Conservation (phyloP, 2,113 vertebrate genomes). For the Saguinus midas region DNA sequence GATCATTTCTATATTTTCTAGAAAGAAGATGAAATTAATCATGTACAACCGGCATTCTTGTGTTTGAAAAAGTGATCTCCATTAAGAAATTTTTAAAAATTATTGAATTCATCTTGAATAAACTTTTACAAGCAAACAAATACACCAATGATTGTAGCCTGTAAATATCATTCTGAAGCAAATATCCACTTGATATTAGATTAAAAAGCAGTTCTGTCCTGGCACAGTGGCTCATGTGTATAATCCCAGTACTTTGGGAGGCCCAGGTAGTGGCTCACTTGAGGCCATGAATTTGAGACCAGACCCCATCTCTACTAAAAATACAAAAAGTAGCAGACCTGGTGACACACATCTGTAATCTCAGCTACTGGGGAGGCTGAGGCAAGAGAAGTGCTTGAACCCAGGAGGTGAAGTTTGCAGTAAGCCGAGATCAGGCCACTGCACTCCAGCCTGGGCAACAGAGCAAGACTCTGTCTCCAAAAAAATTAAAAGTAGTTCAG, state of each 20-base stretch:
- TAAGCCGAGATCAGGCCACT: too few relatives aligned
- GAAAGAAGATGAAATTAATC: not conserved
- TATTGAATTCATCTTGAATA: not conserved
- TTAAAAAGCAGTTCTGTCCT: not conserved
- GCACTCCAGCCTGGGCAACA: too few relatives aligned
- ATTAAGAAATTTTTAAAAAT: not conserved
- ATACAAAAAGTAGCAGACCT: not conserved
- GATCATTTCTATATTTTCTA: not conserved
- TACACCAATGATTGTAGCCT: not conserved
- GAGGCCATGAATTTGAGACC: not conserved
- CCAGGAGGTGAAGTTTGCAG: too few relatives aligned
- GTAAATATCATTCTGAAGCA: not conserved
- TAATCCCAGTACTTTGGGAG: not conserved
- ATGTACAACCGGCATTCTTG: not conserved
- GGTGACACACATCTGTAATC: not conserved
- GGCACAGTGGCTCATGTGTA: too few relatives aligned
- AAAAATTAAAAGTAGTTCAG: too few relatives aligned
- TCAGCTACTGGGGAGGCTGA: too few relatives aligned
- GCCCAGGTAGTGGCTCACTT: not conserved
- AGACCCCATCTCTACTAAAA: not conserved
- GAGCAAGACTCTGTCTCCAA: too few relatives aligned
- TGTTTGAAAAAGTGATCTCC: not conserved
- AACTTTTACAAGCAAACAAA: not conserved
- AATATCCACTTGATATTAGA: not conserved
- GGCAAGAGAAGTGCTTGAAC: too few relatives aligned